Evolutionary conservation across 2,113 vertebrate species (phyloP).

Genomic region (Petromus typicus): DNA sequence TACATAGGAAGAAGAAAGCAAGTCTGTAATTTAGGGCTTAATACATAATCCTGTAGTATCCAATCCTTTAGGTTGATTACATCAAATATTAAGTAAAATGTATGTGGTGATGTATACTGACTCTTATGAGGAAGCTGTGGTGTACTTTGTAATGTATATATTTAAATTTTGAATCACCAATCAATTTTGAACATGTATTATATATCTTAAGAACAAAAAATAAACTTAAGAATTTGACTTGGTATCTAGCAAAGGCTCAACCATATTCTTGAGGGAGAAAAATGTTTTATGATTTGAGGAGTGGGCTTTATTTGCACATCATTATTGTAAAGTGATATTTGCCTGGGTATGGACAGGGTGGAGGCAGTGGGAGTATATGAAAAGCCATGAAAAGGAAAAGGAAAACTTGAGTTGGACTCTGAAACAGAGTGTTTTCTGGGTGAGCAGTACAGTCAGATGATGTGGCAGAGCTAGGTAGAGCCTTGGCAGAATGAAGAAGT

Average conservation of each 20-base stretch:
- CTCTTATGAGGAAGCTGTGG: conserved; percentile 2
- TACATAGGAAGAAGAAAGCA: not conserved
- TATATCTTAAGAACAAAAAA: conserved; percentile 55
- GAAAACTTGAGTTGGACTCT: conserved; percentile 49
- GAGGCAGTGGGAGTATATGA: conserved; percentile 25
- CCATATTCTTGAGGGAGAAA: conserved; percentile 53
- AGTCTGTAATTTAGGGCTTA: not conserved
- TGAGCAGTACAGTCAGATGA: conserved; percentile 9
- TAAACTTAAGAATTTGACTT: conserved; percentile 53
- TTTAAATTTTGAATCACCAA: conserved; percentile 49
- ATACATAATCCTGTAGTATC: conserved; percentile 33
- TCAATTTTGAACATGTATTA: conserved; percentile 52
- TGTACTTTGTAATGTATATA: conserved; percentile 51
- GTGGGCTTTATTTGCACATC: not conserved
- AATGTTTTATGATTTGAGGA: conserved; percentile 36
- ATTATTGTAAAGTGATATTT: conserved; percentile 60
- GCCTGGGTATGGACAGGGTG: not conserved
- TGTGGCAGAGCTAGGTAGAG: conserved; percentile 44
- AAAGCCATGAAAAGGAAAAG: conserved; percentile 54
- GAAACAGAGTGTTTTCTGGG: conserved; percentile 25
- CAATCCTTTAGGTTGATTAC: conserved; percentile 46
- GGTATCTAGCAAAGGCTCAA: conserved; percentile 34
- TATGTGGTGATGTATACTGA: not conserved
- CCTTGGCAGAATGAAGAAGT: conserved; percentile 68
- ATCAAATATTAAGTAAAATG: conserved; percentile 46